Evolutionary conservation across 2,888 invertebrate species (phyloP), one percentile per base, ranked within the genome.

Genomic region (Anthrax anthrax): DNA sequence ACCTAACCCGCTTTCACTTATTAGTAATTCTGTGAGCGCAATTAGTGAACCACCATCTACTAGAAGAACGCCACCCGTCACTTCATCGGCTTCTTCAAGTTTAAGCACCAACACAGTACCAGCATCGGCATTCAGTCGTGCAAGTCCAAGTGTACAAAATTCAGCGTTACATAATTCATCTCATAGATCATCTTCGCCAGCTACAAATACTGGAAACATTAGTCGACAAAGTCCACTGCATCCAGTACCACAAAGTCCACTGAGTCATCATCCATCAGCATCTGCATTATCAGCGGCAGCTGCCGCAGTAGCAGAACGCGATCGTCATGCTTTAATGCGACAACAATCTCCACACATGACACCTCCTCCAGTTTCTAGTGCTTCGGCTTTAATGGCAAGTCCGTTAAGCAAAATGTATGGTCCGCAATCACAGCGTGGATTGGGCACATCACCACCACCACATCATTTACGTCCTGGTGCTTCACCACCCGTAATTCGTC

Each of bases 401-500:
- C 69, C 69, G 18, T 55, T 69, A 39, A 68, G 65, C 51, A 69
- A 69, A 54, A 67, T 69, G 62, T 69, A 69, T 47, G 68, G 65
- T n/a, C 72, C 74, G 23, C 72, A 75, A 52, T 71, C 70, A 34
- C 71, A 73, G 43, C 63, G 72, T 19, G 73, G 71, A 52, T 69
- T 75, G 58, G 77, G 76, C 5, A 63, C 67, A 4, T 64, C 69
- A n/a, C 69, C 69, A 13, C 53, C 54, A 29, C 66, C 68, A 12
- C 69, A 66, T 14, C 69, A 69, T 52, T 52, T 67, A 48, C 57
- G 69, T 17, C 69, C 69, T 2, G 68, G 69, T 46, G 70, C 75
- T 23, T 68, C 73, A 40, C 73, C 73, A 27, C 78, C 78, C 10
- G 75, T 77, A 17, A 65, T 69, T 46, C 63, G 69, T 13, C 69